A percentile compares a stretch with the other conserved stretches of the same genome.
Conservation (phyloP, 2,113 vertebrate genomes). For the Microtus montanus region DNA sequence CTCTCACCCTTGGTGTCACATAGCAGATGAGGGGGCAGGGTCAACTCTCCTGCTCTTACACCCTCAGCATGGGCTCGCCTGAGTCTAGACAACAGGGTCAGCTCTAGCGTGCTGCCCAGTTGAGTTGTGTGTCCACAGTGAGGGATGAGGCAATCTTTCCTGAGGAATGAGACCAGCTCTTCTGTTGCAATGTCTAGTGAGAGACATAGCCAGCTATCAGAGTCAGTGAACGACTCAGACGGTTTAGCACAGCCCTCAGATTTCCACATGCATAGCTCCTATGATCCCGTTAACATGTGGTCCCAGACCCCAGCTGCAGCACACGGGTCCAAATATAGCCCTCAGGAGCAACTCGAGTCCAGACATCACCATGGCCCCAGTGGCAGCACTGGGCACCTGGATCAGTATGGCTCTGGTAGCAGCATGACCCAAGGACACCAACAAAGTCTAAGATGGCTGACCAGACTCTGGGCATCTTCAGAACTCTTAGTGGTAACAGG, state of each 20-base stretch:
- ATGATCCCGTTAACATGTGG: not conserved
- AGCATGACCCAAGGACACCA: not conserved
- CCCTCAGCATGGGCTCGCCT: not conserved
- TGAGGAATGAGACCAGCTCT: not conserved
- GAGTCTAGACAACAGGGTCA: not conserved
- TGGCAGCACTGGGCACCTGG: not conserved
- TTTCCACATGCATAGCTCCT: not conserved
- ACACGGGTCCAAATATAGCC: not conserved
- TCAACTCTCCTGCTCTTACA: not conserved
- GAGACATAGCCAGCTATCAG: not conserved
- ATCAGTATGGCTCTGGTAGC: not conserved
- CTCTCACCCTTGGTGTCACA: not conserved
- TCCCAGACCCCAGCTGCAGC: not conserved
- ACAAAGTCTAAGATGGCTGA: not conserved
- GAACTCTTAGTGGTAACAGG: not conserved
- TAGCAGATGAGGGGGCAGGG: not conserved
- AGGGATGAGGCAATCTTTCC: not conserved
- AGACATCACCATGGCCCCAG: not conserved
- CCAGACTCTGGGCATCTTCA: not conserved
- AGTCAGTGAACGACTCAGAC: not conserved
- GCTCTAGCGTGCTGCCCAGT: not conserved
- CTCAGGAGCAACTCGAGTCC: not conserved
- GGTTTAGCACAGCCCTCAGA: not conserved
- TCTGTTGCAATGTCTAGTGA: not conserved
- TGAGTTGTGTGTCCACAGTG: not conserved